Base-by-base conservation (phyloP, 2,888 invertebrate species). In the Acleris laterana region DNA sequence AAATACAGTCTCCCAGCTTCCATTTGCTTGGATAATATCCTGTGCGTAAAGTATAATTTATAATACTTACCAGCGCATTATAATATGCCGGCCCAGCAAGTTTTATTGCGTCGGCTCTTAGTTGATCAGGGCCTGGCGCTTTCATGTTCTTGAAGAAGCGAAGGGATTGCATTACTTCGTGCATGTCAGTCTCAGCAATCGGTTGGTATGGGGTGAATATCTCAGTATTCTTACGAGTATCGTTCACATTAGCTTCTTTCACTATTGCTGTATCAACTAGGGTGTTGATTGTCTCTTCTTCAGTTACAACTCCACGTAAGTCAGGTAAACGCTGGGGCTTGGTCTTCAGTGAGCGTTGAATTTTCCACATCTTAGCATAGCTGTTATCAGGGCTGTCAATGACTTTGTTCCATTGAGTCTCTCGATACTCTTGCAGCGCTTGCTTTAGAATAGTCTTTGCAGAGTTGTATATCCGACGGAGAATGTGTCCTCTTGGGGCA, bases 81-180 rank as follows among this genome's bases (percentile, higher is more conserved):
- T 13, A 32, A 19, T 49, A 58, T 11, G 28, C 48, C 3, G 48
- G 48, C 1, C 58, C 58, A 20, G 48, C 58, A 16, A 58, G 58
- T 58, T 58, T 58, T 16, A 58, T 6, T 28, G 28, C 28, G 6
- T 28, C 28, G 2, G 28, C 28, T 6, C 28, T 28, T 28, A 28
- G 16, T 25, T 58, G 58, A 32, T 58, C 58, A 19, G 59, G 59
- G 19, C 59, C 59, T 20, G 50, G 59, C 20, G 59, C 59, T 42
- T 59, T 59, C 38, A 38, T 59, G 11, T 59, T 59, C 38, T 59
- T 59, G 16, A 59, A 59, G 6, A 19, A 38, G 17, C 50, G 48
- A 17, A 48, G 17, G 6, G 28, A 28, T 28, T 6, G 28, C 5
- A 28, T 28, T 28, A 28, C 28, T 28, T 28, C 28, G 5, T 28